phyloP scores from a whole-genome alignment of 2,888 invertebrate genomes.

The Drosophila pseudotalamancana region DNA sequence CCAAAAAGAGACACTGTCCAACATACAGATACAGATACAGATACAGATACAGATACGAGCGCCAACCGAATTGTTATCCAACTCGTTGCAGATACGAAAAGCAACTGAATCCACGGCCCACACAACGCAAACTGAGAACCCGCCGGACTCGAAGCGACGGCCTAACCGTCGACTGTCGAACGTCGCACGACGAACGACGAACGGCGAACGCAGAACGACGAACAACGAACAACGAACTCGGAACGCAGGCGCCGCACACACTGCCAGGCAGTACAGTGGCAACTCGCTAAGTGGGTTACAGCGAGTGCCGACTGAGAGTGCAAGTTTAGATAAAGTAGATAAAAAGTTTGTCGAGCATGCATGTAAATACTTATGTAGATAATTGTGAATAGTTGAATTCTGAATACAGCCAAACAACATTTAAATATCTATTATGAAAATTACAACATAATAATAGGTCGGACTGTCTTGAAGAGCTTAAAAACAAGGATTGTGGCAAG shows the following conservation, averaged over 20 bases:
- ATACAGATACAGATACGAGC: constrained; percentile 41
- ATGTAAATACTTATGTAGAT: no score
- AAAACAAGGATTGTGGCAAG: no score
- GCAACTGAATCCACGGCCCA: constrained; percentile 54
- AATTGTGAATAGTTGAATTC: no score
- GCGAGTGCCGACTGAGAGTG: not conserved
- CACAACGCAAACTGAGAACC: constrained; percentile 42
- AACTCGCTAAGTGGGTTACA: not conserved
- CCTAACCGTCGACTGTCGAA: no score
- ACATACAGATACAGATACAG: constrained; percentile 37
- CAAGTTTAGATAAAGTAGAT: not conserved
- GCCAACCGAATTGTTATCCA: constrained; percentile 64
- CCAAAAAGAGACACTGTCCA: constrained; percentile 26
- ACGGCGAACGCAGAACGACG: not conserved
- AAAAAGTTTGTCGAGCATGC: not conserved
- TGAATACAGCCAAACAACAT: no score
- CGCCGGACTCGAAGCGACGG: constrained; percentile 17
- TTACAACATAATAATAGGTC: no score
- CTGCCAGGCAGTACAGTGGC: constrained; percentile 29
- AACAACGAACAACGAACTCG: not conserved
- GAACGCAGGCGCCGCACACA: constrained; percentile 44
- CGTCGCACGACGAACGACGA: constrained; percentile 5
- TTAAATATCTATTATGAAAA: no score
- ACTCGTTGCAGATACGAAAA: constrained; percentile 70
- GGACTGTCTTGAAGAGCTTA: no score